Conservation (phyloP, 2,888 invertebrate species). For the Sminthurinus aureus region DNA sequence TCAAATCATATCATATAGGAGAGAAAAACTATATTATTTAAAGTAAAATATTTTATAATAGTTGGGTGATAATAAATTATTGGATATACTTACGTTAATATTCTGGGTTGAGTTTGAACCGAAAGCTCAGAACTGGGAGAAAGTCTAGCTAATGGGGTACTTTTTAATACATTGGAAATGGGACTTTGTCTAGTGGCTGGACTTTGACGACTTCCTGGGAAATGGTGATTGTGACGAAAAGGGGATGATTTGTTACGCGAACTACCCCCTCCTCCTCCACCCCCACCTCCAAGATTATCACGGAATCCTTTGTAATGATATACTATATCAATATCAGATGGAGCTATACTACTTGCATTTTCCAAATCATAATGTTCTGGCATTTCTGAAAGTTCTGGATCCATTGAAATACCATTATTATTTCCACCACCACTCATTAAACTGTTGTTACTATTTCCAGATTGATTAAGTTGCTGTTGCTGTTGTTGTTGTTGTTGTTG, state of each 20-base stretch:
- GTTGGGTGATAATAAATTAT: no score
- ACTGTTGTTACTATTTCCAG: slow-evolving; percentile 62
- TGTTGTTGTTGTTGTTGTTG: no score
- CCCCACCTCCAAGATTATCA: slow-evolving; percentile 66
- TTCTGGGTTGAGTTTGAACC: slow-evolving; percentile 85
- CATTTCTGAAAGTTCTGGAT: slow-evolving; percentile 73
- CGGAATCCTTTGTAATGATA: slow-evolving; percentile 94
- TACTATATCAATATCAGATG: slow-evolving; percentile 95
- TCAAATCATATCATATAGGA: no score
- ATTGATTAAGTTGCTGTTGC: slow-evolving; percentile 70
- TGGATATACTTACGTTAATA: slow-evolving; percentile 73
- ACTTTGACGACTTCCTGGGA: slow-evolving; percentile 55
- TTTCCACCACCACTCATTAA: slow-evolving; percentile 37
- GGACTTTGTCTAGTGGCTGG: slow-evolving; percentile 63
- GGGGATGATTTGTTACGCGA: slow-evolving; percentile 60
- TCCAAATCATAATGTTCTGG: slow-evolving; percentile 96
- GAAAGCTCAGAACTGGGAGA: slow-evolving; percentile 93
- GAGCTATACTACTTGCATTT: slow-evolving; percentile 96
- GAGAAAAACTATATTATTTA: no score
- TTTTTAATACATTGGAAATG: slow-evolving; percentile 70
- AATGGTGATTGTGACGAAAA: slow-evolving; percentile 58
- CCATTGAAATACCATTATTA: slow-evolving; percentile 65
- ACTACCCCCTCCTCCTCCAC: slow-evolving; percentile 8
- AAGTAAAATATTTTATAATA: no score
- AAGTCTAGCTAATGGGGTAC: slow-evolving; percentile 86